Conservation (phyloP, 2,888 invertebrate species). For the Lithophane socia region DNA sequence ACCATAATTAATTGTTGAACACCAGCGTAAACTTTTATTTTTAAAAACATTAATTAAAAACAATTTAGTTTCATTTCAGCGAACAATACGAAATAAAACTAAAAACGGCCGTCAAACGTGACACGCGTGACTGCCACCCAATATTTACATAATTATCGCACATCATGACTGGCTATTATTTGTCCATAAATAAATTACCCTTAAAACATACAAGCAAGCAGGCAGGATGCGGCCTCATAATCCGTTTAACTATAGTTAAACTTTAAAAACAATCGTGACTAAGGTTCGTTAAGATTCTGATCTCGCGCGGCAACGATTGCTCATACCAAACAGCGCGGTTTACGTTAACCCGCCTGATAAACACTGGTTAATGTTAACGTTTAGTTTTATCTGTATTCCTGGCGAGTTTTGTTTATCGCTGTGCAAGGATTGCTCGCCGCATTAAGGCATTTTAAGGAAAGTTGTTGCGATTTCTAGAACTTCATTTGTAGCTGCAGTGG, state of each 20-base stretch:
- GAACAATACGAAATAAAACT: slow-evolving; percentile 20
- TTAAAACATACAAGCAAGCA: slow-evolving; percentile 30
- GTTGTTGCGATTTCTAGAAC: slow-evolving; percentile 52
- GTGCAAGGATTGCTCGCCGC: slow-evolving; percentile 57
- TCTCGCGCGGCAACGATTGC: slow-evolving; percentile 83
- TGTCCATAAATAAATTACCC: slow-evolving; percentile 49
- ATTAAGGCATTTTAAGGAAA: slow-evolving; percentile 64
- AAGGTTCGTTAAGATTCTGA: slow-evolving; percentile 86
- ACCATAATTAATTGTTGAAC: not conserved
- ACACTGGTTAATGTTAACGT: slow-evolving; percentile 70
- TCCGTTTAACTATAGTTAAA: slow-evolving; percentile 66
- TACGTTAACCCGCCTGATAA: slow-evolving; percentile 65
- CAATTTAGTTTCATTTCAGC: slow-evolving; percentile 16
- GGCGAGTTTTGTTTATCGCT: slow-evolving; percentile 68
- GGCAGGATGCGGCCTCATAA: slow-evolving; percentile 69
- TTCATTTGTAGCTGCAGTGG: slow-evolving; percentile 45
- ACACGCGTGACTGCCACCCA: slow-evolving; percentile 37
- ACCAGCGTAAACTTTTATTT: not conserved
- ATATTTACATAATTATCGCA: slow-evolving; percentile 62
- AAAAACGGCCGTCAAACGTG: slow-evolving; percentile 15
- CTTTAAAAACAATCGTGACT: slow-evolving; percentile 83
- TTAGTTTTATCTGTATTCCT: slow-evolving; percentile 70
- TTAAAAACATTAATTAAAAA: slow-evolving; percentile 1
- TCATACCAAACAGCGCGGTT: slow-evolving; percentile 80
- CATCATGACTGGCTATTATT: slow-evolving; percentile 53